phyloP scores from a whole-genome alignment of 2,888 invertebrate genomes.

The Drosophila colorata region DNA sequence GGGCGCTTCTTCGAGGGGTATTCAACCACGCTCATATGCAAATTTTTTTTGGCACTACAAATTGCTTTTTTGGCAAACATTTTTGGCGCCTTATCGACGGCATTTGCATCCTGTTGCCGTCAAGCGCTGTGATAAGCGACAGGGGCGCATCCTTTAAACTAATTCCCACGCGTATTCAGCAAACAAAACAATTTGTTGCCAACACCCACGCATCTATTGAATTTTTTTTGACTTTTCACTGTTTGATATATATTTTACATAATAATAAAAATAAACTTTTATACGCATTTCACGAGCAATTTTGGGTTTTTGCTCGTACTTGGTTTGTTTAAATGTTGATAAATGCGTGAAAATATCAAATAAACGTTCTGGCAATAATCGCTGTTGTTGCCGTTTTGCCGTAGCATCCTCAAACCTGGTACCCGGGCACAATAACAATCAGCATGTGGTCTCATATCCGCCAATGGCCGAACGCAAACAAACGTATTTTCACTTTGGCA shows the following conservation, averaged over 20 bases:
- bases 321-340: conserved; percentile 21
- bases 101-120: conserved; percentile 54
- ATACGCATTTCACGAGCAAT: conserved; percentile 64
- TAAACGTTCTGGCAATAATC: conserved; percentile 28
- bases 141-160: conserved; percentile 28
- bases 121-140: conserved; percentile 42
- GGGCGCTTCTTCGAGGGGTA: conserved; percentile 25
- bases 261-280: conserved; percentile 81
- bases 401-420: conserved; percentile 1
- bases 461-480: conserved; percentile 64
- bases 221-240: conserved; percentile 54
- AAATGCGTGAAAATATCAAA: conserved; percentile 34
- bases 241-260: conserved; percentile 49
- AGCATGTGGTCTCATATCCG: conserved; percentile 82
- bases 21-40: conserved; percentile 62
- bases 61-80: conserved; percentile 66
- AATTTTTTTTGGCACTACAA: conserved; percentile 64
- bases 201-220: conserved; percentile 43
- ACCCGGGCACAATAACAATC: conserved; percentile 71
- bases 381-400: conserved; percentile 25
- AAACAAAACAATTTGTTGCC: conserved; percentile 76
- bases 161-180: conserved; percentile 74
- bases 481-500: conserved; percentile 51
- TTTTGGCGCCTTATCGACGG: conserved; percentile 55
- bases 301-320: conserved; percentile 54